Evolutionary conservation across 2,888 invertebrate genomes (phyloP).

Genomic region (Rugalucina vietnamica): DNA sequence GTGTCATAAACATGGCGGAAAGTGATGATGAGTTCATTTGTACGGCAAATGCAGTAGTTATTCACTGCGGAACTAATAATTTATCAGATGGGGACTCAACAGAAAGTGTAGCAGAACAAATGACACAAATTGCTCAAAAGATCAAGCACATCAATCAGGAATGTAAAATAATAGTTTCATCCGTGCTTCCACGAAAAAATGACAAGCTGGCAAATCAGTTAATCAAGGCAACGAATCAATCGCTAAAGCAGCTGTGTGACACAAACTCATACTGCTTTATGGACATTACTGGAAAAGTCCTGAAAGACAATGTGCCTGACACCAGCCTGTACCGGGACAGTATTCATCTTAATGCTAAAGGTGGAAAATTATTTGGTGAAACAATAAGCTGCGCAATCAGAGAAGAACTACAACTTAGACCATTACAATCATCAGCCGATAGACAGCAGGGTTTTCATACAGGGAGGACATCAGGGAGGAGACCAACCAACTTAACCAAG

Average conservation of each 20-base stretch:
- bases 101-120: not conserved
- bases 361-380: not conserved
- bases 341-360: conserved; percentile 1
- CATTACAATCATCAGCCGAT: not conserved
- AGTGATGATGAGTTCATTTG: not conserved
- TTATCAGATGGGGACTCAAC: not conserved
- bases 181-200: not conserved
- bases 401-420: not conserved
- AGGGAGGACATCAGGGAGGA: not conserved
- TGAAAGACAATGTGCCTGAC: not conserved
- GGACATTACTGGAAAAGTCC: not conserved
- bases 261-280: not conserved
- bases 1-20: not conserved
- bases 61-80: conserved; percentile 1
- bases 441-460: not conserved
- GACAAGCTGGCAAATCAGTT: not conserved
- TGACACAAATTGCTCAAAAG: not conserved
- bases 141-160: not conserved
- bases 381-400: not conserved
- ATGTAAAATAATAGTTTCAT: not conserved
- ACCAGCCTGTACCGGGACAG: not conserved
- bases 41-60: not conserved
- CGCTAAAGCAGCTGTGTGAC: not conserved
- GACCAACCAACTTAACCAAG: no score
- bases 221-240: not conserved